A percentile compares a stretch with the other conserved stretches of the same genome.
phyloP scores from a whole-genome alignment of 1,140 invertebrate species.

The Geopemphigus sp. region DNA sequence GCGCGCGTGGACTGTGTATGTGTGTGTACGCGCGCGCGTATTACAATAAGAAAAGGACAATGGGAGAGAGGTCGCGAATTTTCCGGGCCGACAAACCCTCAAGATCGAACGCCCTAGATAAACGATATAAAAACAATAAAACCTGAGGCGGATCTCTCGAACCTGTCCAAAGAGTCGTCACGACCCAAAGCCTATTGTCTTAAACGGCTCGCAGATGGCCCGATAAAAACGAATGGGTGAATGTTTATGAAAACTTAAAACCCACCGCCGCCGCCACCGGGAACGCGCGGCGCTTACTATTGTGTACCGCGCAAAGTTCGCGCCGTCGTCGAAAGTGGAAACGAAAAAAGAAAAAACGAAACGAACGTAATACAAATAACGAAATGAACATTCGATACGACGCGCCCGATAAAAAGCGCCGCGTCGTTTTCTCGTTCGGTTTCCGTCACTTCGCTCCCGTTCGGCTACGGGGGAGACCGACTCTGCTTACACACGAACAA shows the following conservation, averaged over 20 bases:
- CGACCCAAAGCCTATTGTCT: conserved; percentile 49
- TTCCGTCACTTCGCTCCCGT: too few relatives aligned
- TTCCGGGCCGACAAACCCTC: conserved; percentile 49
- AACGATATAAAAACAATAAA: conserved; percentile 49
- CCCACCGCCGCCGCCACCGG: neutral
- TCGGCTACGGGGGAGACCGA: too few relatives aligned
- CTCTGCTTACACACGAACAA: too few relatives aligned
- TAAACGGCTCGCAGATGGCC: conserved; percentile 41
- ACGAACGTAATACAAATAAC: neutral
- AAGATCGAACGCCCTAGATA: conserved; percentile 42
- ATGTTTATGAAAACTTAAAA: conserved; percentile 48
- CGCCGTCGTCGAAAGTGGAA: too few relatives aligned
- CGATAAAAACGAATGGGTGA: conserved; percentile 47
- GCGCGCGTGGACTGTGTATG: neutral
- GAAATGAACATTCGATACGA: conserved; percentile 11
- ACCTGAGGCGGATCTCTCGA: conserved; percentile 40
- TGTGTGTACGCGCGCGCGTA: too few relatives aligned
- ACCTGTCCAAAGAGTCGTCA: conserved; percentile 49
- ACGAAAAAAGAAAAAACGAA: too few relatives aligned
- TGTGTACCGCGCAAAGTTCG: conserved; percentile 25
- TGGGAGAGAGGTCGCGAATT: conserved; percentile 47
- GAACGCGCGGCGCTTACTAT: neutral
- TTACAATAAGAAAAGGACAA: conserved; percentile 29
- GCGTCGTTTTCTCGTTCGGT: conserved; percentile 19
- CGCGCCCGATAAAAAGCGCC: conserved; percentile 17